Percentiles rank a stretch among this genome's conserved stretches.
Conservation (phyloP, 2,888 invertebrate species). For the Drosophila meridionalis region DNA sequence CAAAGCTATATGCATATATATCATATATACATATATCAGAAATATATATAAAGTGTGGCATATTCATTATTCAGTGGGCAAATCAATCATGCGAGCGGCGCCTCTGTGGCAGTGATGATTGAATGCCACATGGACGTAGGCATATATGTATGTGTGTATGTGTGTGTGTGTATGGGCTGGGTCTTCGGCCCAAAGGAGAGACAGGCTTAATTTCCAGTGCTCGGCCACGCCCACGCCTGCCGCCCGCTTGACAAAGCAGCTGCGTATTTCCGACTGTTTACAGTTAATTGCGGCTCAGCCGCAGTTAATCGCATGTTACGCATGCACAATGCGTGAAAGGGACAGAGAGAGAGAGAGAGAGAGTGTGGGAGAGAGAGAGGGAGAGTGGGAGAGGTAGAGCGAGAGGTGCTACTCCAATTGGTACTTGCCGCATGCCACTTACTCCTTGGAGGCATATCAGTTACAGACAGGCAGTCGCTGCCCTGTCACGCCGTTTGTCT, state of each 20-base stretch:
- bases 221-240: slow-evolving; percentile 16
- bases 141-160: background rate
- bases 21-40: background rate
- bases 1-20: background rate
- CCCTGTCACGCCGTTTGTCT: slow-evolving; percentile 71
- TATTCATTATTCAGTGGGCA: slow-evolving; percentile 12
- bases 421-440: slow-evolving; percentile 16
- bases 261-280: slow-evolving; percentile 67
- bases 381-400: background rate
- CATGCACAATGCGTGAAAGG: slow-evolving; percentile 27
- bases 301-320: slow-evolving; percentile 75
- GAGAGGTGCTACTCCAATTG: slow-evolving; percentile 10
- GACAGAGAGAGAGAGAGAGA: background rate
- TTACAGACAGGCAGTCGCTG: slow-evolving; percentile 38
- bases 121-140: slow-evolving; percentile 9
- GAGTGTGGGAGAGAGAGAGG: background rate
- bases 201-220: slow-evolving; percentile 31
- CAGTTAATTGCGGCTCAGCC: slow-evolving; percentile 74
- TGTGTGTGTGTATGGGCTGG: background rate
- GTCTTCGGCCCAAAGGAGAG: background rate
- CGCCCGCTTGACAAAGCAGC: slow-evolving; percentile 26
- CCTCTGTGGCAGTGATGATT: slow-evolving; percentile 31
- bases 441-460: slow-evolving; percentile 48
- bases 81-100: slow-evolving; percentile 41
- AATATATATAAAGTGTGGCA: background rate